These are phyloP conservation scores for Gobio gobio DNA, from an alignment of 2,113 vertebrate genomes.

Conservation along the genomic window DNA sequence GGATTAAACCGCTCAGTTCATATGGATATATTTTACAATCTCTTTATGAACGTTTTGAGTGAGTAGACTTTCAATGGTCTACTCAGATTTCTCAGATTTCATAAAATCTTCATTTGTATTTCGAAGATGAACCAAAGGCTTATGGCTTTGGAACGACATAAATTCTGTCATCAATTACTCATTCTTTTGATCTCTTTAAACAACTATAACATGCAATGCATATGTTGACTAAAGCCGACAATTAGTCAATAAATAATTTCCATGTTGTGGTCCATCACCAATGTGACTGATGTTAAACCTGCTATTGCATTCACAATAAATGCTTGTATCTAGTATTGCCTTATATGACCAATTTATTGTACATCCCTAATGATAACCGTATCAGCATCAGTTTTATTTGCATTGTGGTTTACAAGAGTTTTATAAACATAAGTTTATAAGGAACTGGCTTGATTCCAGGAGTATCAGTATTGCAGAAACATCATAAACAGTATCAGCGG, in stretches of 20 bases:
- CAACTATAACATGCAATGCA: no score
- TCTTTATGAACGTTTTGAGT: no score
- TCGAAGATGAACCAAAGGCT: no score
- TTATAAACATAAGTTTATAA: background rate
- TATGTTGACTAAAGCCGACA: background rate
- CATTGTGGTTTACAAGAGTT: background rate
- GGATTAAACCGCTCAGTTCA: no score
- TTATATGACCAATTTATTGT: background rate
- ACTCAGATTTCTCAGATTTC: no score
- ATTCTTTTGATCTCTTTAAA: no score
- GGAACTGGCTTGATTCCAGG: background rate
- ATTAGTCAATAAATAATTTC: background rate
- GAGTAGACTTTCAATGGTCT: no score
- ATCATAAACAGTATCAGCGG: background rate
- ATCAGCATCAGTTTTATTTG: background rate
- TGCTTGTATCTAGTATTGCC: background rate
- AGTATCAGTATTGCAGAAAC: background rate
- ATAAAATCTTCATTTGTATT: no score
- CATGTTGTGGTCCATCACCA: no score
- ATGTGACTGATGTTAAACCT: background rate
- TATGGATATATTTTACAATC: no score
- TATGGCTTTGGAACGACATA: no score
- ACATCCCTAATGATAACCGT: background rate
- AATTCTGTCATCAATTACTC: no score
- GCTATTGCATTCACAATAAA: background rate